Percentiles rank a stretch among this genome's conserved stretches.
These are phyloP conservation scores for Cynoglossus semilaevis DNA, from an alignment of 2,113 vertebrate genomes.

Conservation along the genomic window DNA sequence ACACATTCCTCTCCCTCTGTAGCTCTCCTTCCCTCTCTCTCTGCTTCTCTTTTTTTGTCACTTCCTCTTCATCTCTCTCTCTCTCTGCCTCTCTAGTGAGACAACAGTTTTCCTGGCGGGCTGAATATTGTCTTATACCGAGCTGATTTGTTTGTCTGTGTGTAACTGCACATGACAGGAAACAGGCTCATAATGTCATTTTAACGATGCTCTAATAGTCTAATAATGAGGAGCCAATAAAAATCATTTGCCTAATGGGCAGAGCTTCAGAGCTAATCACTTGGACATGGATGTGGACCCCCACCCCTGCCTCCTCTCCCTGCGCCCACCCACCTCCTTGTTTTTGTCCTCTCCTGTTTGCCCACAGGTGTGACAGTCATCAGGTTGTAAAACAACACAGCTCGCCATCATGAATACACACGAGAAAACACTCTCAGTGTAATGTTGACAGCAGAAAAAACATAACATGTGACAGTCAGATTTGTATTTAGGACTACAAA, in stretches of 20 bases:
- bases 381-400: not conserved
- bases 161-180: constrained; percentile 15
- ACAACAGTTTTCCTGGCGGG: constrained; percentile 10
- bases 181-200: constrained; percentile 56
- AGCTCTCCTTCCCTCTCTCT: constrained; percentile 1
- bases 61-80: not conserved
- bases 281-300: constrained; percentile 47
- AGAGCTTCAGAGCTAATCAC: constrained; percentile 53
- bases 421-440: not conserved
- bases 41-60: constrained; percentile 1
- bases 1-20: constrained; percentile 65
- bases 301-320: too few species aligned
- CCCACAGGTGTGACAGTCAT: constrained; percentile 2
- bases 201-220: constrained; percentile 59
- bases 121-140: constrained; percentile 6
- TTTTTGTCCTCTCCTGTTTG: not conserved
- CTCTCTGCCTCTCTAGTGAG: constrained; percentile 2
- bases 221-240: constrained; percentile 65
- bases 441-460: not conserved
- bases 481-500: too few species aligned
- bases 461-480: too few species aligned
- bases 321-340: not conserved
- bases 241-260: constrained; percentile 61
- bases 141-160: constrained; percentile 32
- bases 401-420: not conserved